These are phyloP conservation scores for Drosophila auraria DNA, from an alignment of 1,140 invertebrate genomes.

Conservation along the genomic window DNA sequence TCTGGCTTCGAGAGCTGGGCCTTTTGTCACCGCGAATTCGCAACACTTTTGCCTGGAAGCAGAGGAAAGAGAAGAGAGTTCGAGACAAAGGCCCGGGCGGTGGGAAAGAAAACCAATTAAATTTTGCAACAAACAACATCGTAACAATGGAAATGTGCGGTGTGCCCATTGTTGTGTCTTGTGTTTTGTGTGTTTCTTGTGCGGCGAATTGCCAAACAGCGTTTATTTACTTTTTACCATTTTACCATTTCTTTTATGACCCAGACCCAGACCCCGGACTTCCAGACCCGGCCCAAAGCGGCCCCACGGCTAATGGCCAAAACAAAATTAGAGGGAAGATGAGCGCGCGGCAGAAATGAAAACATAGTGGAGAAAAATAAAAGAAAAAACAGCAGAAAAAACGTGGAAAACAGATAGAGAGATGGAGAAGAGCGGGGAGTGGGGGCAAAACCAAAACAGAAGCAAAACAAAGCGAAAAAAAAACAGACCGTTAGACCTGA, in stretches of 20 bases:
- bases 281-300: slow-evolving; percentile 26
- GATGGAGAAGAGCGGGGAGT: slow-evolving; percentile 23
- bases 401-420: neutral
- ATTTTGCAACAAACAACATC: slow-evolving; percentile 50
- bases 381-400: neutral
- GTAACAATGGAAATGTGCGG: slow-evolving; percentile 44
- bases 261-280: slow-evolving; percentile 38
- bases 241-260: slow-evolving; percentile 74
- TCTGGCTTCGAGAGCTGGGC: neutral
- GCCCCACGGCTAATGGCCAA: slow-evolving; percentile 20
- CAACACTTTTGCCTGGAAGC: slow-evolving; percentile 37
- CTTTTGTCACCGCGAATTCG: slow-evolving; percentile 13
- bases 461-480: slow-evolving; percentile 24
- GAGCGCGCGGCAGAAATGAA: slow-evolving; percentile 8
- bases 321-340: slow-evolving; percentile 13
- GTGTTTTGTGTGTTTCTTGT: slow-evolving; percentile 44
- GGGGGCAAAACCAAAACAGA: slow-evolving; percentile 9
- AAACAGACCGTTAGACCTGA: slow-evolving; percentile 51
- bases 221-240: slow-evolving; percentile 36
- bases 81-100: slow-evolving; percentile 28
- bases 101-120: slow-evolving; percentile 54
- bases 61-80: slow-evolving; percentile 16
- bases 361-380: neutral
- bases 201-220: slow-evolving; percentile 56
- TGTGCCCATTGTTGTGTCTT: slow-evolving; percentile 21